Evolutionary conservation across 2,113 vertebrate species (phyloP).

Genomic region (Pteruthius melanotis): DNA sequence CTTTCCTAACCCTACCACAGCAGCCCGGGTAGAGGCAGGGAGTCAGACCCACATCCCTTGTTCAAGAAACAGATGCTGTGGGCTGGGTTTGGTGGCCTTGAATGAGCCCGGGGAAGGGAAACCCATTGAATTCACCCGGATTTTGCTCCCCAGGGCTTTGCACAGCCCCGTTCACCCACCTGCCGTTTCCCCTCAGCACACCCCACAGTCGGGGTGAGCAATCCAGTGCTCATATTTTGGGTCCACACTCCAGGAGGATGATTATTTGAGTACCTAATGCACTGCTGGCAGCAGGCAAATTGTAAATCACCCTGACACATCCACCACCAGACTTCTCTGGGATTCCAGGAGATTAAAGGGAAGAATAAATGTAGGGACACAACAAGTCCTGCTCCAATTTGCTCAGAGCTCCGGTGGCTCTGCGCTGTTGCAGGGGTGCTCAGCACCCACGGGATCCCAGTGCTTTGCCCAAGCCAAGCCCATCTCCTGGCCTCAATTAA

Average conservation of each 20-base stretch:
- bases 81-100: neutral
- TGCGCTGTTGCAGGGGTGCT: accelerated
- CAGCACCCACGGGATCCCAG: neutral
- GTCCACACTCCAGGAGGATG: neutral
- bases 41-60: neutral
- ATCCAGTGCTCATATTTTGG: neutral
- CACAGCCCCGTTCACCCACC: neutral
- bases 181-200: neutral
- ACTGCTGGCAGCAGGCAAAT: neutral
- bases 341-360: neutral
- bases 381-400: neutral
- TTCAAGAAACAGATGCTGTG: neutral
- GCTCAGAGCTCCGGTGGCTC: neutral
- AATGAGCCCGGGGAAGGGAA: neutral
- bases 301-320: neutral
- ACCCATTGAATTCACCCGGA: neutral
- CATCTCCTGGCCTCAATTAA: neutral
- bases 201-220: accelerated
- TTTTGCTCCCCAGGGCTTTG: neutral
- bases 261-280: neutral
- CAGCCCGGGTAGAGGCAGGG: neutral
- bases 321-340: neutral
- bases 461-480: neutral
- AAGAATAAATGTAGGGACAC: neutral
- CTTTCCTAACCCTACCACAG: accelerated